These are phyloP conservation scores for Drosophila rellima DNA, from an alignment of 2,888 invertebrate species.

Conservation along the genomic window DNA sequence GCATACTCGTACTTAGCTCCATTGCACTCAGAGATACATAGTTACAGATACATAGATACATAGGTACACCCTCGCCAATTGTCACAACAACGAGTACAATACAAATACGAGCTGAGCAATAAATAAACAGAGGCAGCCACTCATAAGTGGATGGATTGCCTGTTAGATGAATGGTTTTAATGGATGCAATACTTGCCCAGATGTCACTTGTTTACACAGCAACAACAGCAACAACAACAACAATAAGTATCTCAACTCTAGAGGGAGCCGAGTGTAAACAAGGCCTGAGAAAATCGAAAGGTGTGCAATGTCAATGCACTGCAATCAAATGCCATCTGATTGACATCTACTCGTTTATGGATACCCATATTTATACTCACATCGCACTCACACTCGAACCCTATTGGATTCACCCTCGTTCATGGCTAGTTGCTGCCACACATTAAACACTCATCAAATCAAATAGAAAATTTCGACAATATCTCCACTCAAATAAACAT, in stretches of 20 bases:
- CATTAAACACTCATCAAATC: conserved; percentile 70
- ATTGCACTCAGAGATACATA: conserved; percentile 20
- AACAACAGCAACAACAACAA: conserved; percentile 34
- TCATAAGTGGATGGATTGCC: conserved; percentile 37
- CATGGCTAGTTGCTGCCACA: conserved; percentile 36
- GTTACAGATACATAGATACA: conserved; percentile 21
- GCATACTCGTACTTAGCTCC: conserved; percentile 12
- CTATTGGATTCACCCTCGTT: conserved; percentile 24
- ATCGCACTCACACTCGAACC: not conserved
- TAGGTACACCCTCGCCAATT: conserved; percentile 40
- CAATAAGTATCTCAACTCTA: conserved; percentile 15
- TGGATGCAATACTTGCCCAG: conserved; percentile 48
- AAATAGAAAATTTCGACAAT: conserved; percentile 31
- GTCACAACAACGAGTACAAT: conserved; percentile 31
- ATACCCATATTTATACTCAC: conserved; percentile 1
- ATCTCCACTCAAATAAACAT: conserved; percentile 23
- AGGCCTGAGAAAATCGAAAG: conserved; percentile 65
- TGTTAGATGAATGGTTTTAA: conserved; percentile 11
- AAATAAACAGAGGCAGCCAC: conserved; percentile 29
- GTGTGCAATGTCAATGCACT: conserved; percentile 61
- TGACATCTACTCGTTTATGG: conserved; percentile 12
- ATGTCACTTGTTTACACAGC: conserved; percentile 76
- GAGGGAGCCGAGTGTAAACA: conserved; percentile 51
- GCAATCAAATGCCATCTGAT: conserved; percentile 43
- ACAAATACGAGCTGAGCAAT: conserved; percentile 5